Base-by-base conservation (phyloP, 2,797 vertebrate genomes). In the Pipistrellus kuhlii region DNA sequence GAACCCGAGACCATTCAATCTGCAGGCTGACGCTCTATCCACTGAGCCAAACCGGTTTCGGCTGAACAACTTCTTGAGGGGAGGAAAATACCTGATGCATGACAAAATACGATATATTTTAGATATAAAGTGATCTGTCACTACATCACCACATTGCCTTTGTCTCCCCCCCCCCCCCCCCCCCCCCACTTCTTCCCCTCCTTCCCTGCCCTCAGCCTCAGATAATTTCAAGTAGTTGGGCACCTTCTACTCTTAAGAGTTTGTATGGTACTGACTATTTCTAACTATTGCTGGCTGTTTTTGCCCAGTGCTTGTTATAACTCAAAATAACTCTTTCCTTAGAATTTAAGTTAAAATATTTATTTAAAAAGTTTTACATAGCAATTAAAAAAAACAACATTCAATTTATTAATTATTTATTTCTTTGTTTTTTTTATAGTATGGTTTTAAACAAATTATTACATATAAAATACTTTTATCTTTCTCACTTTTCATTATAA, bases 401-500 rank as follows among this genome's bases (percentile, higher is more conserved):
- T 0, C 14, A 48, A 15, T 6, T 95, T 76, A 81, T 66, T 46
- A 57, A 77, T 41, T 0, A 35, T 12, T 30, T 0, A 38, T 80
- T 92, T 23, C 6, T 6, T 62, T 88, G 25, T 85, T 62, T 12
- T 44, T 69, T 85, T 87, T 77, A 2, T 4, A 91, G 3, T 0
- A 88, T 93, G 95, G 88, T 55, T 80, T 66, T 94, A 94, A 35
- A 77, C 0, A 17, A 20, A 95, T 17, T 46, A 59, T 88, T 62
- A 48, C 21, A 38, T 85, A 30, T 27, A 18, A 82, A 51, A 10
- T 3, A 88, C 12, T 51, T 30, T 88, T 92, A 21, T n/a, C 17
- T 92, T 25, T 21, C 13, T 62, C 21, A 82, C 17, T 82, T 97
- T 95, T 71, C 8, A 94, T 46, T 86, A 78, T 86, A 55, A 93